Evolutionary conservation across 1,140 invertebrate genomes (phyloP), one percentile per base, ranked within the genome.

Genomic region (Drosophila quadrilineata): DNA sequence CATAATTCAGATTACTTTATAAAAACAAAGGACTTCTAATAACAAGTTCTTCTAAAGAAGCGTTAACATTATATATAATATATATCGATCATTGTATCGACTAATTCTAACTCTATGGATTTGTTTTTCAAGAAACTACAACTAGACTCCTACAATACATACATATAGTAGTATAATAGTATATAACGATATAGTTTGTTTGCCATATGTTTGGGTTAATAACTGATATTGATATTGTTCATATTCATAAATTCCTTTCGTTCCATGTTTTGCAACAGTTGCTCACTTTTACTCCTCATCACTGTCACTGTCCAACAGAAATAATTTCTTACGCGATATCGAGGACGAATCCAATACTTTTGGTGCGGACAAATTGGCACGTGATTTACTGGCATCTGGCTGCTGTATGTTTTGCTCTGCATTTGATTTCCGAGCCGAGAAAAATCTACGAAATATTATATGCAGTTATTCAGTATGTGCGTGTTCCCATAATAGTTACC

Each of bases 41-140:
- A 63, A 62, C 53, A 70, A 71, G 62, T 58, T 66, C 63, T 71
- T 67, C 75, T 85, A 75, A 80, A 85, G 80, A 85, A 85, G 71
- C 71, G 40, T 77, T 86, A 86, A 86, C 74, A 85, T 85, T 85
- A 68, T 63, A 79, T 59, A 80, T n/a, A n/a, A n/a, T n/a, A n/a
- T n/a, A n/a, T n/a, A n/a, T n/a, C n/a, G n/a, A n/a, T n/a, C n/a
- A 84, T 86, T 43, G 60, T 65, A n/a, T n/a, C n/a, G n/a, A n/a
- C n/a, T 57, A 21, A 40, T 53, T 22, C 60, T 75, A 71, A 60
- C 71, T 26, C 71, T 84, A 85, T 16, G 45, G 50, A 60, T 62
- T n/a, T n/a, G 48, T 77, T 49, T 63, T 46, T 33, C 45, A 65
- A 52, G 46, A 26, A 33, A 53, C 60, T 79, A 71, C 24, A 71